A percentile compares a stretch with the other conserved stretches of the same genome.
These are phyloP conservation scores for Dreissena polymorpha DNA, from an alignment of 1,140 invertebrate genomes.

Conservation along the genomic window DNA sequence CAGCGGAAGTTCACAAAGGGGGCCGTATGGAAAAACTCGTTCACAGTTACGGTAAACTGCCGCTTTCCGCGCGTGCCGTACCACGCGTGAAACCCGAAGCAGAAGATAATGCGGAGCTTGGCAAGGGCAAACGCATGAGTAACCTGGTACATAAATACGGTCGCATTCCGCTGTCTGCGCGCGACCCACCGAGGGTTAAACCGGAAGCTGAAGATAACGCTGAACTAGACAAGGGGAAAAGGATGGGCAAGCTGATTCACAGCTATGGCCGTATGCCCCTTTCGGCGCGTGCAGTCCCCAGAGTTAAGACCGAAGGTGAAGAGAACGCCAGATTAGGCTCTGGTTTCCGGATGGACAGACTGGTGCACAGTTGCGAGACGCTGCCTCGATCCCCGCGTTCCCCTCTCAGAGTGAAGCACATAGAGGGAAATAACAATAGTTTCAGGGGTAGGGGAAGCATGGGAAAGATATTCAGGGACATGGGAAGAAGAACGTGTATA, in stretches of 20 bases:
- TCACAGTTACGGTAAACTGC: constrained; percentile 61
- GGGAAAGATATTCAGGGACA: constrained; percentile 36
- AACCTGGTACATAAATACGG: constrained; percentile 68
- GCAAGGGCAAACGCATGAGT: constrained; percentile 68
- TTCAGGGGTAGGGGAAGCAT: constrained; percentile 40
- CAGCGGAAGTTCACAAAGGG: constrained; percentile 49
- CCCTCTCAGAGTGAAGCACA: constrained; percentile 30
- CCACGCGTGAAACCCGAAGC: constrained; percentile 70
- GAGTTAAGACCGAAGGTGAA: constrained; percentile 75
- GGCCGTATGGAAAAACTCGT: constrained; percentile 61
- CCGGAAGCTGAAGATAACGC: constrained; percentile 69
- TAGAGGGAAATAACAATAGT: constrained; percentile 29
- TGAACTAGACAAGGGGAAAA: constrained; percentile 64
- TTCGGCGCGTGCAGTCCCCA: constrained; percentile 64
- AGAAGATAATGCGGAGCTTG: constrained; percentile 65
- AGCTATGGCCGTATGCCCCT: constrained; percentile 67
- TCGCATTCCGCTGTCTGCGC: constrained; percentile 60
- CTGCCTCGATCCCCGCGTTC: constrained; percentile 33
- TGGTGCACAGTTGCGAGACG: constrained; percentile 60
- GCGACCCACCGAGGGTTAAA: constrained; percentile 71
- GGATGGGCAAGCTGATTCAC: constrained; percentile 69
- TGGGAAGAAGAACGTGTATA: constrained; percentile 44
- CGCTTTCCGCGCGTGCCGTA: constrained; percentile 46
- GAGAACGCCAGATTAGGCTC: constrained; percentile 67
- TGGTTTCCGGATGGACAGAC: constrained; percentile 68